Percentiles rank a stretch among this genome's conserved stretches.
Conservation (phyloP, 2,888 invertebrate genomes). For the Phaedon cochleariae region DNA sequence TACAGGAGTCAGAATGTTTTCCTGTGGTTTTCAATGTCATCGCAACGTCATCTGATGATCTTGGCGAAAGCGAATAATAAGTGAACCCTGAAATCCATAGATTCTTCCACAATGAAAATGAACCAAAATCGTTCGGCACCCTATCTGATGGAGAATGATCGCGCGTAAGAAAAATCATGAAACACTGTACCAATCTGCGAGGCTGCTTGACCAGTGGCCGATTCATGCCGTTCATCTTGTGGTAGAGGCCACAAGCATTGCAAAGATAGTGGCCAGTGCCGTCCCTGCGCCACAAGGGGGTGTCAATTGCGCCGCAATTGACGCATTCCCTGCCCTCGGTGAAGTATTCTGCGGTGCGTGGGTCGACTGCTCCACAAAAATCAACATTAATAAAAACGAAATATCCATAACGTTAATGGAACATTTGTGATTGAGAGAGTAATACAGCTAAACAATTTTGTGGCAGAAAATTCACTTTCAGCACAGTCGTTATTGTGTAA, state of each 20-base stretch:
- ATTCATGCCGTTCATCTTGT: constrained; percentile 96
- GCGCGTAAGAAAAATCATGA: constrained; percentile 23
- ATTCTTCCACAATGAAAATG: background rate
- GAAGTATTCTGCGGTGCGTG: constrained; percentile 61
- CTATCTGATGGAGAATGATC: background rate
- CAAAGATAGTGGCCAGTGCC: constrained; percentile 99
- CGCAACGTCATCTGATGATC: too few relatives aligned
- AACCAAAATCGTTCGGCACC: constrained; percentile 46
- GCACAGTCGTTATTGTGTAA: too few relatives aligned
- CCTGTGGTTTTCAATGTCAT: too few relatives aligned
- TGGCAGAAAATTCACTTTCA: too few relatives aligned
- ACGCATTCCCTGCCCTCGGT: constrained; percentile 96
- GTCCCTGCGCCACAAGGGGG: constrained; percentile 98
- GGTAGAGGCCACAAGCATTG: constrained; percentile 99
- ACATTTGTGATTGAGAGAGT: too few relatives aligned
- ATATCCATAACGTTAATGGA: too few relatives aligned
- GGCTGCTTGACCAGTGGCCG: constrained; percentile 91
- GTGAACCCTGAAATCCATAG: background rate
- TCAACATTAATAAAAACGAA: constrained; percentile 16
- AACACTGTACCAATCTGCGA: constrained; percentile 83
- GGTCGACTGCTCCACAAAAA: constrained; percentile 52
- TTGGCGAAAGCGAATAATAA: too few relatives aligned
- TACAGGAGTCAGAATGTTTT: too few relatives aligned
- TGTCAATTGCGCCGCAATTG: constrained; percentile 95
- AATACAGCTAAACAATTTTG: too few relatives aligned